phyloP scores from a whole-genome alignment of 2,797 vertebrate genomes.

The Carcharodon carcharias region DNA sequence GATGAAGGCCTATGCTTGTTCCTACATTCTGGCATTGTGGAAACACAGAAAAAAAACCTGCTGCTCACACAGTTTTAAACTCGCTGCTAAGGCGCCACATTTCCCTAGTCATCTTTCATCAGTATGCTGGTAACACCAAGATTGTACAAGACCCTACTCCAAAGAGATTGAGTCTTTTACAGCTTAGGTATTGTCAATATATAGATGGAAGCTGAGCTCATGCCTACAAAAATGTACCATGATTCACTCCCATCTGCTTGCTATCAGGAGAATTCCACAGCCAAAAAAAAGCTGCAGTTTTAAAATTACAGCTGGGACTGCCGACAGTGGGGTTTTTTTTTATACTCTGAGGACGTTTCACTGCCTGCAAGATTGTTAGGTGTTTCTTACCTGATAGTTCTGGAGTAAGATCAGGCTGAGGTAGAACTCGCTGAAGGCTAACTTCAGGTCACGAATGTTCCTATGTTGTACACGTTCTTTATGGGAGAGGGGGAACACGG shows the following conservation, averaged over 20 bases:
- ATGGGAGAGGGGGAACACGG: slow-evolving; percentile 83
- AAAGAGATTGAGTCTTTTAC: neutral
- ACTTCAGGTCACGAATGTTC: slow-evolving; percentile 89
- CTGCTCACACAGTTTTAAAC: neutral
- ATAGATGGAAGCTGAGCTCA: neutral
- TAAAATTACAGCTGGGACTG: neutral
- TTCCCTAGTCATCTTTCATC: neutral
- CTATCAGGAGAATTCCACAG: neutral
- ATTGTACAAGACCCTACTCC: neutral
- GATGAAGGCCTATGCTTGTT: neutral
- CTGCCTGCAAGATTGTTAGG: neutral
- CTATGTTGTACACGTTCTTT: slow-evolving; percentile 89
- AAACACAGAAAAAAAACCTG: neutral
- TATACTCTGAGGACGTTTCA: neutral
- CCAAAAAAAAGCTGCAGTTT: neutral
- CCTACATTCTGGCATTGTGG: neutral
- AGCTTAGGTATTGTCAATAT: neutral
- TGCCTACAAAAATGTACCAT: neutral
- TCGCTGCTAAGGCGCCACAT: neutral
- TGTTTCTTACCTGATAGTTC: slow-evolving; percentile 75
- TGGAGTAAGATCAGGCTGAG: slow-evolving; percentile 89
- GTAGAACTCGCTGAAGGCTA: slow-evolving; percentile 98
- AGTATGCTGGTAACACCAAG: too few species aligned
- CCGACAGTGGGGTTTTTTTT: neutral
- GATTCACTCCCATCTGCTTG: neutral